Evolutionary conservation across 2,888 invertebrate genomes (phyloP).

Genomic region (Charanyca ferruginea): DNA sequence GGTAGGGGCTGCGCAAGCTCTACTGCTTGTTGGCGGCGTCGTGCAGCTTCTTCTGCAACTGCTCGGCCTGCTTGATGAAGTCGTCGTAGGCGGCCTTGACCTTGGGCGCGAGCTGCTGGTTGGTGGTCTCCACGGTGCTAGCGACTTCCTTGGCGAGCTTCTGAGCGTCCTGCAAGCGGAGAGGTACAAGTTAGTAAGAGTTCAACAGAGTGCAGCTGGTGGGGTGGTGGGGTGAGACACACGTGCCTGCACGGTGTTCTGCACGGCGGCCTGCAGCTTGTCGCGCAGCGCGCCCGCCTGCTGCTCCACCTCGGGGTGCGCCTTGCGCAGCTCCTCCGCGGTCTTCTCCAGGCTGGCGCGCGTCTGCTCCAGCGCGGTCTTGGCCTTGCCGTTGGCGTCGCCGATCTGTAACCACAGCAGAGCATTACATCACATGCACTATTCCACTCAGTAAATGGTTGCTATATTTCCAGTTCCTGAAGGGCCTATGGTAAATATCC

Average conservation of each 20-base stretch:
- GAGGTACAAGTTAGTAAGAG: background rate
- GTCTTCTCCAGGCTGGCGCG: constrained; percentile 76
- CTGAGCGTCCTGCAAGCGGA: constrained; percentile 75
- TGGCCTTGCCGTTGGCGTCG: constrained; percentile 85
- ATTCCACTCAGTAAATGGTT: no score
- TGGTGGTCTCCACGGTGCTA: constrained; percentile 78
- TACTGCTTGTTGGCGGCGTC: constrained; percentile 85
- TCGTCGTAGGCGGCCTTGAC: constrained; percentile 84
- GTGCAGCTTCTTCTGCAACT: constrained; percentile 83
- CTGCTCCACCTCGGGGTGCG: constrained; percentile 86
- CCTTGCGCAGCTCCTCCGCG: constrained; percentile 79
- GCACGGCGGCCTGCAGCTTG: constrained; percentile 78
- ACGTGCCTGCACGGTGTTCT: constrained; percentile 78
- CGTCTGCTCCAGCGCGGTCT: constrained; percentile 79
- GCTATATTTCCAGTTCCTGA: no score
- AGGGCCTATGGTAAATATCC: no score
- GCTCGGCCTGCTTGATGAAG: constrained; percentile 80
- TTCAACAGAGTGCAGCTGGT: background rate
- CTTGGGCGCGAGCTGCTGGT: constrained; percentile 84
- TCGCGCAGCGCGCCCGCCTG: constrained; percentile 78
- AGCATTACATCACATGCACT: background rate
- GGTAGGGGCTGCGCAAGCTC: constrained; percentile 30
- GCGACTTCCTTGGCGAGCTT: constrained; percentile 83
- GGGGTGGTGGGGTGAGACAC: background rate
- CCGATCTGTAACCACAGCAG: constrained; percentile 67